Conservation (phyloP, 1,140 invertebrate species). For the Brachionus calyciflorus region DNA sequence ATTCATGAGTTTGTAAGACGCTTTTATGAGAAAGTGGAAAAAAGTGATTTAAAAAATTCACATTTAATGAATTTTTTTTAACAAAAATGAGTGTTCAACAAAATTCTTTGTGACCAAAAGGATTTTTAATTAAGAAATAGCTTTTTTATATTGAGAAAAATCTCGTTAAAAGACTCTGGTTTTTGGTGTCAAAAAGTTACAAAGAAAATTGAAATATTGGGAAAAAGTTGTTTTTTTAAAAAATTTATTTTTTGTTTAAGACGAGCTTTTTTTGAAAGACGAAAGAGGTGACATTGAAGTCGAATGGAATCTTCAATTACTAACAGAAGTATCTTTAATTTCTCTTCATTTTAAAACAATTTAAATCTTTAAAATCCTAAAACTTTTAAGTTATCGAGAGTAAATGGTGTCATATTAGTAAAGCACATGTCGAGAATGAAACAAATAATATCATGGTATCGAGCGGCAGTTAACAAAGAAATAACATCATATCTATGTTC, state of each 20-base stretch:
- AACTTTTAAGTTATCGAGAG: conserved; percentile 62
- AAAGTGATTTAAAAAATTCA: no score
- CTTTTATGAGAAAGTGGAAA: no score
- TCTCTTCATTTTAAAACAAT: background rate
- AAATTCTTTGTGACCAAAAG: no score
- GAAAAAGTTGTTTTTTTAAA: no score
- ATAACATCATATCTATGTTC: conserved; percentile 65
- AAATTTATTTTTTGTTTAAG: conserved; percentile 49
- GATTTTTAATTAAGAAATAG: no score
- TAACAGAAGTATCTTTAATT: conserved; percentile 67
- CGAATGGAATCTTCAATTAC: conserved; percentile 72
- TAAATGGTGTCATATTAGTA: conserved; percentile 66
- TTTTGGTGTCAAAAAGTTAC: no score
- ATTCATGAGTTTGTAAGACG: no score
- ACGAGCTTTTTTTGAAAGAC: conserved; percentile 66
- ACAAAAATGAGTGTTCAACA: no score
- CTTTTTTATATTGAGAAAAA: no score
- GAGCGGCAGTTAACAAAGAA: conserved; percentile 67
- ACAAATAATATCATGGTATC: conserved; percentile 66
- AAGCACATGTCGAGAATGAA: conserved; percentile 66
- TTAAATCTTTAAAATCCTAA: conserved; percentile 43
- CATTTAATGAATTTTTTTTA: no score
- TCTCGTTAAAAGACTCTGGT: no score
- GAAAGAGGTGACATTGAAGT: conserved; percentile 76
- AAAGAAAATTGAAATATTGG: no score